Base-by-base conservation (phyloP, 1,140 invertebrate genomes). In the Cotesia chilonis region DNA sequence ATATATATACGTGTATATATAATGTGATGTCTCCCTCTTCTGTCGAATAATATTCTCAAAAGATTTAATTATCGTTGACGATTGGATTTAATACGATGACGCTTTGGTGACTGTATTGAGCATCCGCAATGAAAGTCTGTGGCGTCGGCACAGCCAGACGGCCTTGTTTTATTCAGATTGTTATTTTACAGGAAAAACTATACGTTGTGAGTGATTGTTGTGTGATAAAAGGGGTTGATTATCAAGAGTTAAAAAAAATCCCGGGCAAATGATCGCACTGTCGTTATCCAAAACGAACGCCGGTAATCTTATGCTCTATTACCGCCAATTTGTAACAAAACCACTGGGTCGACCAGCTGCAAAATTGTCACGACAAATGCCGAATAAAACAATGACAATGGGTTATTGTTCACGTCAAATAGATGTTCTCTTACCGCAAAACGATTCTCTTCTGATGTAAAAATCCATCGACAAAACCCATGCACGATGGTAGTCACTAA, bases 401-500 rank as follows among this genome's bases (percentile, higher is more conserved):
- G 9, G 17, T 10, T 28, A 66, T 66, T 28, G 7, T 41, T 66
- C 47, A 37, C 64, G 64, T 20, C 37, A 64, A 54, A 66, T 41
- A 66, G 41, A 52, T 66, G n/a, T 20, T 66, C 47, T 52, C 64
- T 51, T 41, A 52, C 47, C 28, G 64, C 4, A 64, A 54, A 64
- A 71, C 60, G 14, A 17, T 9, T 71, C 9, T 35, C 51, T 28
- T 61, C 51, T 54, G 61, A 54, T 52, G 69, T 36, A 71, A 71
- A 71, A 65, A 65, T 65, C 17, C 47, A 71, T 57, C 52, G 51
- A 55, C 28, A 41, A 71, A 51, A 71, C 14, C 70, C 47, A 66
- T 59, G 47, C 70, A 71, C 41, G 51, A 55, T 71, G 35, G 28
- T 36, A 65, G 66, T 17, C 70, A 71, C 63, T 38, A 17, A 65